A percentile compares a stretch with the other conserved stretches of the same genome.
These are phyloP conservation scores for Rhombomys opimus DNA, from an alignment of 2,113 vertebrate genomes.

Conservation along the genomic window DNA sequence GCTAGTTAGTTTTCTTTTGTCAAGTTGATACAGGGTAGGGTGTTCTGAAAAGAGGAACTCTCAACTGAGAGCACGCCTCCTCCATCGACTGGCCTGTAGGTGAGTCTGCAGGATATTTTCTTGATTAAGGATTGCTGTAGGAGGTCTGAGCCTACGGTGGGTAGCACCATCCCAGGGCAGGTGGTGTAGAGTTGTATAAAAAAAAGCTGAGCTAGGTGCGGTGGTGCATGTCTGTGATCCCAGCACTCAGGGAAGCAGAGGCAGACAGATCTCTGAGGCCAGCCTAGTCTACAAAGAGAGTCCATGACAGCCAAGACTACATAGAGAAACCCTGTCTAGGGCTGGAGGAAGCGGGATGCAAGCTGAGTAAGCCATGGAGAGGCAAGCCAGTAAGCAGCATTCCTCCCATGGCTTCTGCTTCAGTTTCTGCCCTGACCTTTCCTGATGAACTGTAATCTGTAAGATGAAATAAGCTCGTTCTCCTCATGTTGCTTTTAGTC, in stretches of 20 bases:
- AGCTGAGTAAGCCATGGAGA: neutral
- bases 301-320: no score
- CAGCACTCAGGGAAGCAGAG: no score
- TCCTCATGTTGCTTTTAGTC: neutral
- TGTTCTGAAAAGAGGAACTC: neutral
- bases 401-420: neutral
- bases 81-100: neutral
- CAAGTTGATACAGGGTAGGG: neutral
- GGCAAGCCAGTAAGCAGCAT: neutral
- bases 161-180: neutral
- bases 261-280: no score
- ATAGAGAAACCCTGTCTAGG: no score
- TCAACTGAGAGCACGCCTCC: neutral
- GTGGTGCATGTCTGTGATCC: no score
- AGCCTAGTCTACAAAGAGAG: no score
- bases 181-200: neutral
- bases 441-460: neutral
- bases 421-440: neutral
- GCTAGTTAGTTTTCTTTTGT: neutral
- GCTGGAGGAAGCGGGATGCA: neutral
- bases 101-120: neutral
- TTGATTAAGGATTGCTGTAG: neutral
- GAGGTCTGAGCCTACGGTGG: neutral
- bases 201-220: no score
- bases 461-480: neutral